Evolutionary conservation across 1,140 invertebrate genomes (phyloP).

Genomic region (Frieseomelitta varia): DNA sequence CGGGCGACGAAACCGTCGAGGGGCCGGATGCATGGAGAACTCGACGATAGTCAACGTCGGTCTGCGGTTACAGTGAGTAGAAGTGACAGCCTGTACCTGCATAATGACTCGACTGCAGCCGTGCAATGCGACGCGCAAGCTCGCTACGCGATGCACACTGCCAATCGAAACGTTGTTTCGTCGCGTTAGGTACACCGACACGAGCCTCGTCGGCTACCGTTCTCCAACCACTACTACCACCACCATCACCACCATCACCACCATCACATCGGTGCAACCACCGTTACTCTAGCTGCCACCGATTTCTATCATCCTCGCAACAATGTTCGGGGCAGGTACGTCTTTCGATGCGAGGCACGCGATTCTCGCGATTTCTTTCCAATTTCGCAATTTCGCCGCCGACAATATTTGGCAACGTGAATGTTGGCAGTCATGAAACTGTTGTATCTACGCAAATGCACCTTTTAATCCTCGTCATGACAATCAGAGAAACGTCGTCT

Average conservation of each 20-base stretch:
- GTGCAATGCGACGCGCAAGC: conserved; percentile 69
- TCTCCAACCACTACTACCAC: not conserved
- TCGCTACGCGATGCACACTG: conserved; percentile 55
- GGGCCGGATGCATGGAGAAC: conserved; percentile 42
- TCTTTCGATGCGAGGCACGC: not conserved
- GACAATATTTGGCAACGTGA: not conserved
- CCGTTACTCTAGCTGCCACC: not conserved
- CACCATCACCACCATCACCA: not conserved
- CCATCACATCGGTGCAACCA: not conserved
- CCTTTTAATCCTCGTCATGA: too few relatives aligned
- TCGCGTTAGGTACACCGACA: conserved; percentile 13
- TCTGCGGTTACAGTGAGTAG: conserved; percentile 62
- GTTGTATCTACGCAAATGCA: too few relatives aligned
- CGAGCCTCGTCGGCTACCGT: not conserved
- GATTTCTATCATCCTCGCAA: conserved; percentile 9
- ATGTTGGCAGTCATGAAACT: too few relatives aligned
- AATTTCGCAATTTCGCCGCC: not conserved
- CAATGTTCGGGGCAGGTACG: not conserved
- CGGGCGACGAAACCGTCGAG: conserved; percentile 48
- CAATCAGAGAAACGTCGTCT: too few relatives aligned
- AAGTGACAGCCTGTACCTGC: conserved; percentile 74
- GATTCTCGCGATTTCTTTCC: conserved; percentile 32
- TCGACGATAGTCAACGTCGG: conserved; percentile 60
- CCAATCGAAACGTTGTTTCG: conserved; percentile 30
- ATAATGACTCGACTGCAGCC: conserved; percentile 76